Evolutionary conservation across 2,888 invertebrate genomes (phyloP), one percentile per base, ranked within the genome.

Genomic region (Anoncus sp.): DNA sequence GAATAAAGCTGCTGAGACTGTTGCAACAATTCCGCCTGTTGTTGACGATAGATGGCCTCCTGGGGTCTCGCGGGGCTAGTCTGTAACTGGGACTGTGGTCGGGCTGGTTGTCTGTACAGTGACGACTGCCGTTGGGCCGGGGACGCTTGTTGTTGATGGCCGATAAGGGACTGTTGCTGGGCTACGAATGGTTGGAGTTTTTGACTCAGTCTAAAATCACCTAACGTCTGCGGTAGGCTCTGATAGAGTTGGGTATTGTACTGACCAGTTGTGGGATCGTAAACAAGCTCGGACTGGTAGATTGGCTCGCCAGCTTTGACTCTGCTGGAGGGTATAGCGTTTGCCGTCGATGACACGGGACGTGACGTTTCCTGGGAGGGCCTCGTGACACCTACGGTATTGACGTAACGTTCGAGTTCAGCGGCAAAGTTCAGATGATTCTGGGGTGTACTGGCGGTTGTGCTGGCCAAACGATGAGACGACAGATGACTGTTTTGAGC

Each of bases 181-280:
- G 94, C 94, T 3, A 95, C 95, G 91, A 93, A 96, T 0, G 96
- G 95, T 91, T 96, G 96, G 84, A 96, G 94, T 86, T 95, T 93
- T 88, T 96, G 96, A 91, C 94, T 95, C 81, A 96, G 90, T 83
- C 94, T 94, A 86, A 96, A 92, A 85, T 96, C 95, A 79, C 95
- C 95, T 80, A 94, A 93, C 53, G 94, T 94, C 90, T 95, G 95
- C 24, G 96, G 96, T 65, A 96, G 91, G 18, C 94, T 93, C 90
- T 96, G 96, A 92, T 94, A 96, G 49, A 96, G 92, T 84, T 96
- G 95, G 31, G 95, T 96, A 87, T 96, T 95, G 92, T 96, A 96
- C 85, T 95, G 94, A 60, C 96, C 96, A 83, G 95, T 94, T 38
- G 94, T 90, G 20, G 96, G 96, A 90, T 97, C 96, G 90, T 93